Evolutionary conservation across 1,140 invertebrate genomes (phyloP).

Genomic region (Apis cerana): DNA sequence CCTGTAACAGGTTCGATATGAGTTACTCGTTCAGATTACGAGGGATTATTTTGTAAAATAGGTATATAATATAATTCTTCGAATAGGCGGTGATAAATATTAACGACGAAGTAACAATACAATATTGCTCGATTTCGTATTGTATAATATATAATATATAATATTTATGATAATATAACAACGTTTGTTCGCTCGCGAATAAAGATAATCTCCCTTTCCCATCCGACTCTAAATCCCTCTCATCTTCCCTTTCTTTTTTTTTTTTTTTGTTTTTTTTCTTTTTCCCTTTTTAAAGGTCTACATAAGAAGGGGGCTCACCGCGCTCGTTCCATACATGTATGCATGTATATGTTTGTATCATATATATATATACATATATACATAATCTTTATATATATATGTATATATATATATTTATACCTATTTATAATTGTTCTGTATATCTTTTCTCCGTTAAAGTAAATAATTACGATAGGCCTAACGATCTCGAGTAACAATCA

Average conservation of each 20-base stretch:
- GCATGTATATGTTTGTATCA: slow-evolving; percentile 25
- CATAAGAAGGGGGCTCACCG: slow-evolving; percentile 50
- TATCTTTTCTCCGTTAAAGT: slow-evolving; percentile 29
- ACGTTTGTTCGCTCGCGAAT: slow-evolving; percentile 43
- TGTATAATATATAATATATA: slow-evolving; percentile 59
- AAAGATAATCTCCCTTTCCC: slow-evolving; percentile 21
- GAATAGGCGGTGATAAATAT: slow-evolving; percentile 63
- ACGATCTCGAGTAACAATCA: slow-evolving; percentile 59
- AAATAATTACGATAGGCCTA: slow-evolving; percentile 60
- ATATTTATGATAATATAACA: slow-evolving; percentile 59
- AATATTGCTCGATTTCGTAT: slow-evolving; percentile 64
- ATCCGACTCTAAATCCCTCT: slow-evolving; percentile 2
- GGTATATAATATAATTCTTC: slow-evolving; percentile 53
- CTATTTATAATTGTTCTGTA: slow-evolving; percentile 56
- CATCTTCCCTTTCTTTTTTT: slow-evolving; percentile 10
- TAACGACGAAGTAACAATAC: slow-evolving; percentile 64
- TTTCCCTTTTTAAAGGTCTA: slow-evolving; percentile 27
- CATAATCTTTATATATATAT: slow-evolving; percentile 23
- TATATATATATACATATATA: slow-evolving; percentile 15
- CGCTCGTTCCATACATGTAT: slow-evolving; percentile 41
- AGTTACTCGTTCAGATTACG: slow-evolving; percentile 43
- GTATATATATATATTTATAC: slow-evolving; percentile 31
- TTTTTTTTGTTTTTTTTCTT: background rate
- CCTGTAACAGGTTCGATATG: slow-evolving; percentile 50
- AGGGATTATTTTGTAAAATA: slow-evolving; percentile 55